Conservation (phyloP, 2,888 invertebrate species). For the Drosophila meridiana region DNA sequence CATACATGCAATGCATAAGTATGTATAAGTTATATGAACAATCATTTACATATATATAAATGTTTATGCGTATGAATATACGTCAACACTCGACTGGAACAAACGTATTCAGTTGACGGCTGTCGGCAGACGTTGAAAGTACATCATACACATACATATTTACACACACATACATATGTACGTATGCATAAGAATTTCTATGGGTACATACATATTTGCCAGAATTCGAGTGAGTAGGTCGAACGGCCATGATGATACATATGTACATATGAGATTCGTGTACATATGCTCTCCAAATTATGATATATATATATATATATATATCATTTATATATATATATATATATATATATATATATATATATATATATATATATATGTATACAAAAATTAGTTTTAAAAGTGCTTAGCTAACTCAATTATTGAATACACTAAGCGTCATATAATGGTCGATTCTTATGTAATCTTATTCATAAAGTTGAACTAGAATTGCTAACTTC, state of each 20-base stretch:
- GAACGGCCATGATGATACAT: not conserved
- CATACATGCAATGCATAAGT: not conserved
- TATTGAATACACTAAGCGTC: not conserved
- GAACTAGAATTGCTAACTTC: not conserved
- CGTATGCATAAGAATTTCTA: not conserved
- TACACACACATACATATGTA: not conserved
- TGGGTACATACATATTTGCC: conserved; percentile 2
- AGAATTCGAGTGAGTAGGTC: not conserved
- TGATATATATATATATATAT: not conserved
- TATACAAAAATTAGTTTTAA: not conserved
- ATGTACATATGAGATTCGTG: not conserved
- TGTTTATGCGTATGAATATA: not conserved
- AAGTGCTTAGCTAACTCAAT: not conserved
- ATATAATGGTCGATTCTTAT: not conserved
- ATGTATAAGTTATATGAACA: not conserved
- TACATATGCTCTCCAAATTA: not conserved
- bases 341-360: too few species aligned
- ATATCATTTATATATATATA: too few species aligned
- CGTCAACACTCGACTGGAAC: not conserved
- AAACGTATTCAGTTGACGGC: conserved; percentile 2
- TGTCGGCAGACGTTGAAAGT: conserved; percentile 9
- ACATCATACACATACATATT: conserved; percentile 1
- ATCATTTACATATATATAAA: not conserved
- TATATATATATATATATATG: too few species aligned
- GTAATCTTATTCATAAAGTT: not conserved